These are phyloP conservation scores for Henricia sp. DNA, from an alignment of 53 echinoderm and acorn worm species.

Conservation along the genomic window DNA sequence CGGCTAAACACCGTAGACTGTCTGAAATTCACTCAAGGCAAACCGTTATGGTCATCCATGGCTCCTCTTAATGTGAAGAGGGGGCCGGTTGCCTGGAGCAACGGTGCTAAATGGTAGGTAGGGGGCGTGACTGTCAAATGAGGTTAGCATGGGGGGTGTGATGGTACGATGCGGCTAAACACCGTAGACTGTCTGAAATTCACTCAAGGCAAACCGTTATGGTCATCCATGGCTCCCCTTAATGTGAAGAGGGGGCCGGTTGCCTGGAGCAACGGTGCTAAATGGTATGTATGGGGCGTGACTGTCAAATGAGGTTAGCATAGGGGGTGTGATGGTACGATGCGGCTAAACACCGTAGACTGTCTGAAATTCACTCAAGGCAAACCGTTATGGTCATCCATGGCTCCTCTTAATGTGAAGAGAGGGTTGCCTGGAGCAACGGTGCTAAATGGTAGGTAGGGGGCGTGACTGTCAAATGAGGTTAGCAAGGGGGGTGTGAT, in stretches of 20 bases:
- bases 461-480: neutral
- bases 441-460: constrained; percentile 54
- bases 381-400: constrained; percentile 47
- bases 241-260: too few species aligned
- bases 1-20: constrained; percentile 77
- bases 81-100: constrained; percentile 71
- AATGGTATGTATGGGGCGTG: too few species aligned
- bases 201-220: neutral
- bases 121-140: neutral
- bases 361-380: constrained; percentile 65
- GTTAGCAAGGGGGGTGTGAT: neutral
- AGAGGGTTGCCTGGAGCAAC: constrained; percentile 72
- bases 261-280: too few species aligned
- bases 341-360: constrained; percentile 74
- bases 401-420: constrained; percentile 67
- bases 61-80: constrained; percentile 70
- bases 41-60: constrained; percentile 50
- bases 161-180: neutral
- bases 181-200: neutral
- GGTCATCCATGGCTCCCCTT: neutral
- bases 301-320: too few species aligned
- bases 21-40: constrained; percentile 58
- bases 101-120: constrained; percentile 58
- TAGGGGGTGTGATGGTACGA: constrained; percentile 80
- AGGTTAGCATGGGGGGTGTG: neutral